These are phyloP conservation scores for Stegodyphus dumicola DNA, from an alignment of 1,140 invertebrate species.

Conservation along the genomic window DNA sequence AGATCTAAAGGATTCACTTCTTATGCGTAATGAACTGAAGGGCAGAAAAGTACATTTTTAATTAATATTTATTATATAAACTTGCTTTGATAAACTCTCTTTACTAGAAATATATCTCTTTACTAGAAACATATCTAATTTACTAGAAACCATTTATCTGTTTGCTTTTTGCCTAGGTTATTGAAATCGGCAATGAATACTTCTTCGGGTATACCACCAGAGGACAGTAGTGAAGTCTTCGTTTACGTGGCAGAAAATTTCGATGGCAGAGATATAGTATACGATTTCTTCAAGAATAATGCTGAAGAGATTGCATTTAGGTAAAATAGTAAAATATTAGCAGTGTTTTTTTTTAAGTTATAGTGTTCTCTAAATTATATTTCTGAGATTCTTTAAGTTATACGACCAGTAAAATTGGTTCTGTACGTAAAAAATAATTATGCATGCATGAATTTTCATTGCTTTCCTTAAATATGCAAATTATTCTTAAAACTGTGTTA, in stretches of 20 bases:
- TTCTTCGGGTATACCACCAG: constrained; percentile 74
- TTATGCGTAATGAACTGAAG: not conserved
- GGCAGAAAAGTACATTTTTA: not conserved
- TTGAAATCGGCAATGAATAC: constrained; percentile 74
- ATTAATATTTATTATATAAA: not conserved
- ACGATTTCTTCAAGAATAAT: constrained; percentile 79
- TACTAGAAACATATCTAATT: too few species aligned
- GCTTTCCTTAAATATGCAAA: not conserved
- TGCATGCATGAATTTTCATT: too few species aligned
- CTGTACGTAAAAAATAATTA: not conserved
- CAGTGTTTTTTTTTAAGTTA: not conserved
- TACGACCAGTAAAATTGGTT: too few species aligned
- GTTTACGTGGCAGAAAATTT: constrained; percentile 73
- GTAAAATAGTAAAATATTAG: constrained; percentile 21
- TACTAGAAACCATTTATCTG: not conserved
- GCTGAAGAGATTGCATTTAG: constrained; percentile 73
- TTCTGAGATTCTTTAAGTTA: too few species aligned
- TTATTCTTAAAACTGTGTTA: not conserved
- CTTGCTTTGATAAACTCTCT: not conserved
- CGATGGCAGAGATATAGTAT: constrained; percentile 73
- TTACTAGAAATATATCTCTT: too few species aligned
- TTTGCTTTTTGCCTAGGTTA: constrained; percentile 71
- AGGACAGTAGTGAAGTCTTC: constrained; percentile 77
- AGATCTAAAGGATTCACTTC: too few species aligned
- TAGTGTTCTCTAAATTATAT: not conserved